Evolutionary conservation across 2,113 vertebrate genomes (phyloP), one percentile per base, ranked within the genome.

Genomic region (Suncus etruscus): DNA sequence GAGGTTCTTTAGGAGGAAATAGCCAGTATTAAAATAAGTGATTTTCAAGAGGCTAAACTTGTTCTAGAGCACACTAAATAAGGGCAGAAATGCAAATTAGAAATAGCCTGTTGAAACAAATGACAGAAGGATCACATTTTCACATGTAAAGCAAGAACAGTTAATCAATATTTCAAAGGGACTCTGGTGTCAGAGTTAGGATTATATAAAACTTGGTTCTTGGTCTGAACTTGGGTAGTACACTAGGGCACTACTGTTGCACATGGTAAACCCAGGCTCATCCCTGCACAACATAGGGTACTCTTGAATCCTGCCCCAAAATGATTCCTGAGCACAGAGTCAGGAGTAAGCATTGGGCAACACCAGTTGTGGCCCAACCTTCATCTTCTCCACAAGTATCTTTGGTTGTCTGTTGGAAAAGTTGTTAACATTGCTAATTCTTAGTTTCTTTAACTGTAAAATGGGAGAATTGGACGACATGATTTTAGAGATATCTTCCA

Each of bases 41-140:
- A 87, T 89, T 75, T 82, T 74, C 75, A 63, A 73, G 92, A 72
- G 51, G 61, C 39, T 76, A 75, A 79, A 63, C 50, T 82, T 78
- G 70, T 83, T 89, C 25, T 66, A 39, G 58, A 73, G 65, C 32
- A 70, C 20, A 70, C 8, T 69, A 51, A n/a, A 12, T 27, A 82
- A 39, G n/a, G 6, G 80, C 65, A 58, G 63, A 82, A 83, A 91
- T 84, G 39, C 51, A 92, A 75, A 93, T 47, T 58, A 89, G 31
- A 50, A 39, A 39, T 39, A 74, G 75, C 22, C 66, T 16, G 25
- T n/a, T 39, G 58, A 86, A 47, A 75, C 11, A 66, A 66, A 82
- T 11, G 77, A 39, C 11, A 5, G 39, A 16, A 76, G 47, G n/a
- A 48, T n/a, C n/a, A 9, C 29, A 8, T 15, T 48, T 78, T 84